phyloP scores from a whole-genome alignment of 2,888 invertebrate species.

The Schizaphis graminum region DNA sequence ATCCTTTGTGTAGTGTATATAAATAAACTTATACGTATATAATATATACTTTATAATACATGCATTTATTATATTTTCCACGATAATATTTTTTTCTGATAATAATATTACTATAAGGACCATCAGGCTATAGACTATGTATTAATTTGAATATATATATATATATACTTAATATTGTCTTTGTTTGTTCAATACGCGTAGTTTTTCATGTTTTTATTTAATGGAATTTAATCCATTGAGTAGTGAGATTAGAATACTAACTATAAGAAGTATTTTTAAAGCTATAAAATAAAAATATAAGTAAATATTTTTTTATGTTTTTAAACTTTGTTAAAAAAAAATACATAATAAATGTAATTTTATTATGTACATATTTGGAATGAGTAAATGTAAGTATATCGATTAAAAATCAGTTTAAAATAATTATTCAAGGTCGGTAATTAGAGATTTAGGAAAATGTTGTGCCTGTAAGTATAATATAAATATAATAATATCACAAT shows the following conservation, averaged over 20 bases:
- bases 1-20: neutral
- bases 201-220: neutral
- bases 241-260: neutral
- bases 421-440: neutral
- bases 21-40: neutral
- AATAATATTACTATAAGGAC: neutral
- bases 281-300: neutral
- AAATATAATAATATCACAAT: neutral
- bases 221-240: neutral
- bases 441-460: neutral
- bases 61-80: slow-evolving; percentile 17
- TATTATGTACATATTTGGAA: neutral
- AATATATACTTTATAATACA: slow-evolving; percentile 1
- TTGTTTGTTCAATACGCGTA: neutral
- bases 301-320: neutral
- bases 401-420: neutral
- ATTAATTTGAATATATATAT: neutral
- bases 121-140: neutral
- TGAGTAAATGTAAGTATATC: neutral
- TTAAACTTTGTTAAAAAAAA: neutral
- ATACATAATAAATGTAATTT: neutral
- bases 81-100: neutral
- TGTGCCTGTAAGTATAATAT: neutral
- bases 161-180: neutral
- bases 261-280: neutral